Evolutionary conservation across 2,113 vertebrate genomes (phyloP), one percentile per base, ranked within the genome.

Genomic region (Cromileptes altivelis): DNA sequence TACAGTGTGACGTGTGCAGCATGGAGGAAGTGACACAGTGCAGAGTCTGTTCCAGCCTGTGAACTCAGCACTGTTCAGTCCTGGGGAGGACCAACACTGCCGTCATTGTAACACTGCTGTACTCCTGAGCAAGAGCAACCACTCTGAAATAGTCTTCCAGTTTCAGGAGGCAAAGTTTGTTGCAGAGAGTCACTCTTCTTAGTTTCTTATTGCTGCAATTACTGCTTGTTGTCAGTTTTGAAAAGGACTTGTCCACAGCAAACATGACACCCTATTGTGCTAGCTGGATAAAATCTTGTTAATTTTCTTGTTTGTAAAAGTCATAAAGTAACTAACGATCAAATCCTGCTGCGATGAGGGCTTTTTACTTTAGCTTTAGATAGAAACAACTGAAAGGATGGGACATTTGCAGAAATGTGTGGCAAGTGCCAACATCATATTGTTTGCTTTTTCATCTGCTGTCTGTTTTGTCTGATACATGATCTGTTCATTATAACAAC

Each of bases 11-110:
- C 30, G 49, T 85, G 40, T 74, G 70, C 45, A 82, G 67, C 72
- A 25, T 12, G 69, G 82, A 82, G 75, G 83, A 85, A 81, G 73
- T 88, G 90, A 89, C 87, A 95, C 93, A 96, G 88, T 85, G 92
- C 79, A 4, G 78, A 78, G 86, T 92, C 90, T 96, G 93, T 95
- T 87, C 73, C 47, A 78, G 84, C 33, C 70, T 72, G 64, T 87
- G 84, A 92, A 75, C 79, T 78, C 68, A 67, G 82, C 79, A 53
- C 82, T 83, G 82, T 90, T 73, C 64, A 75, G 70, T 72, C 14
- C 75, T 74, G 85, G 25, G 78, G 64, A 60, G 71, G 53, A 78
- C 50, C 45, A 89, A 95, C 93, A 94, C 81, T 94, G 93, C 30
- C 62, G 27, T 85, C 91, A 93, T 88, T 94, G 92, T 93, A 42